phyloP scores from a whole-genome alignment of 2,113 vertebrate species.

The Potamarius usumacintae region DNA sequence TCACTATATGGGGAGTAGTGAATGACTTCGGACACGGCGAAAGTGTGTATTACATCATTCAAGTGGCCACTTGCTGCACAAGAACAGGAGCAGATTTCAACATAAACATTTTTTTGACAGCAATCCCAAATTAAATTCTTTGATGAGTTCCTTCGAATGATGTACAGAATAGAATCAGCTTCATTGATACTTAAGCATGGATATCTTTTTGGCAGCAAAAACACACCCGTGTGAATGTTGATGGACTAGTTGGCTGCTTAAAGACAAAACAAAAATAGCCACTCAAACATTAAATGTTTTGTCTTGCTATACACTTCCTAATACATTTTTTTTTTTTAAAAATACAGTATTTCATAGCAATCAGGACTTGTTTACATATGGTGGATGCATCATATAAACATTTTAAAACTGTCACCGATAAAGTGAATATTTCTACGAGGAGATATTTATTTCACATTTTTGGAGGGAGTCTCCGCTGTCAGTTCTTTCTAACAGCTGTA shows the following conservation, averaged over 20 bases:
- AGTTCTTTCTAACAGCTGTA: neutral
- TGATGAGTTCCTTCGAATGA: neutral
- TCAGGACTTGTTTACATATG: neutral
- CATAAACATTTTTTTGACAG: neutral
- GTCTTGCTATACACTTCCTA: neutral
- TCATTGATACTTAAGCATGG: neutral
- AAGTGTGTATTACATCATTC: neutral
- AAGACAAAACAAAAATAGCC: neutral
- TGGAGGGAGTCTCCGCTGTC: neutral
- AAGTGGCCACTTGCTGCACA: neutral
- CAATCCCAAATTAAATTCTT: neutral
- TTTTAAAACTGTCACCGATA: neutral
- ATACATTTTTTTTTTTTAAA: neutral
- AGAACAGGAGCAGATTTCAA: neutral
- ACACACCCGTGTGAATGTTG: neutral
- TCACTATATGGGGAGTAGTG: too few species aligned
- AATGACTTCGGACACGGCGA: too few species aligned
- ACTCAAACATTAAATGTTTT: neutral
- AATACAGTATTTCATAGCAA: neutral
- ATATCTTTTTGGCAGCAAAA: neutral
- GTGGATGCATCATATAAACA: neutral
- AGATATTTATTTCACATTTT: neutral
- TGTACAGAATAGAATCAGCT: neutral
- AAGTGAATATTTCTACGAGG: neutral
- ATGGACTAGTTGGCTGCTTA: neutral